Conservation (phyloP, 2,113 vertebrate species). For the Hyperopisus bebe region DNA sequence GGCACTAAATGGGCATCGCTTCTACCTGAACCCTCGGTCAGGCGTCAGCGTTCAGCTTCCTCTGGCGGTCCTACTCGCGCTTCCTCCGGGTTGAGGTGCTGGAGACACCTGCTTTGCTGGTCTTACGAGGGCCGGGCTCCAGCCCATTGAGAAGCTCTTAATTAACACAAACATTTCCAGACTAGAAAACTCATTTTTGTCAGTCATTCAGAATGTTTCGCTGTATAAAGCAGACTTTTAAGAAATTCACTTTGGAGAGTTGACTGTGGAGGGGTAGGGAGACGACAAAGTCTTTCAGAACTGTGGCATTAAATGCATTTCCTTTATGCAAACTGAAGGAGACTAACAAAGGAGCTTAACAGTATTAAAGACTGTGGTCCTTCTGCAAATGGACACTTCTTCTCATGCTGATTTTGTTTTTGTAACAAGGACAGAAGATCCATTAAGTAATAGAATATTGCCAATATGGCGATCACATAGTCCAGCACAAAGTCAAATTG, state of each 20-base stretch:
- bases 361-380: conserved; percentile 3
- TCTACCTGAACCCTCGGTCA: background rate
- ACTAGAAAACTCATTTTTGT: conserved; percentile 20
- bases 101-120: conserved; percentile 33
- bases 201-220: conserved; percentile 29
- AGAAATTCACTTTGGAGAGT: background rate
- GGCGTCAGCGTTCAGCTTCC: background rate
- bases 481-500: background rate
- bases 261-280: background rate
- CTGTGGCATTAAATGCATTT: background rate
- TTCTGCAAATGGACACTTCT: background rate
- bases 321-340: background rate
- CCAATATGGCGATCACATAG: background rate
- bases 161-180: conserved; percentile 18
- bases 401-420: background rate
- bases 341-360: background rate
- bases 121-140: conserved; percentile 25
- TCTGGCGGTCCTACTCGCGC: background rate
- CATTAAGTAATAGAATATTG: background rate
- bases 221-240: background rate
- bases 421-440: background rate
- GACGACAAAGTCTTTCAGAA: background rate
- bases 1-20: background rate
- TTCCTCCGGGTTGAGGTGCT: conserved; percentile 24
- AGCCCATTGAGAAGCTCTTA: conserved; percentile 34